Evolutionary conservation across 2,888 invertebrate genomes (phyloP).

Genomic region (Heliconius sara): DNA sequence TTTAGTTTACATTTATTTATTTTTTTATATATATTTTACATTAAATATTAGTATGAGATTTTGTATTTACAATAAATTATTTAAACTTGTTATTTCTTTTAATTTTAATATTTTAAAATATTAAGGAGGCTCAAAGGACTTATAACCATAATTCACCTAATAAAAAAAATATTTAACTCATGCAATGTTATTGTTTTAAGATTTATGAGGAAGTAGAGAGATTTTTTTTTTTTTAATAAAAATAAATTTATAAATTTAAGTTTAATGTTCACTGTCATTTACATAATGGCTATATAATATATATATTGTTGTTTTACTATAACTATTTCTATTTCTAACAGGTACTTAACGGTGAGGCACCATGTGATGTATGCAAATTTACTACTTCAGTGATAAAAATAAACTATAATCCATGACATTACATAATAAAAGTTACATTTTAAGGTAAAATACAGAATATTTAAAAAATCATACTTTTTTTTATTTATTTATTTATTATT

Average conservation of each 20-base stretch:
- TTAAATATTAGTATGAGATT: neutral
- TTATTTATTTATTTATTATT: too few relatives aligned
- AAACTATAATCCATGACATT: neutral
- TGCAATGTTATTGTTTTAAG: neutral
- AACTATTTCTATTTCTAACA: slow-evolving; percentile 56
- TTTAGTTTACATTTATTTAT: too few relatives aligned
- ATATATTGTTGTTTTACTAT: slow-evolving; percentile 18
- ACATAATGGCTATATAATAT: slow-evolving; percentile 6
- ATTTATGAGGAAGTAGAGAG: neutral
- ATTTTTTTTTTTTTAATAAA: neutral
- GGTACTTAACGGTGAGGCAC: slow-evolving; percentile 76
- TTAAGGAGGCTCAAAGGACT: neutral
- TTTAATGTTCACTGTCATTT: neutral
- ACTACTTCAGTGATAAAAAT: neutral
- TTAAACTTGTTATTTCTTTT: neutral
- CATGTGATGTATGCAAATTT: slow-evolving; percentile 59
- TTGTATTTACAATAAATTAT: neutral
- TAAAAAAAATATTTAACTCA: neutral
- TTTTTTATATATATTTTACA: neutral
- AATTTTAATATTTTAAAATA: neutral
- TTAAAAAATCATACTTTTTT: neutral
- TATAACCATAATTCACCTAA: neutral
- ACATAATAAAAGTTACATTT: neutral
- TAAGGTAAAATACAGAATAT: neutral
- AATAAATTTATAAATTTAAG: neutral